Evolutionary conservation across 2,797 vertebrate genomes (phyloP), one percentile per base, ranked within the genome.

Genomic region (Parotocinclus haroldoi): DNA sequence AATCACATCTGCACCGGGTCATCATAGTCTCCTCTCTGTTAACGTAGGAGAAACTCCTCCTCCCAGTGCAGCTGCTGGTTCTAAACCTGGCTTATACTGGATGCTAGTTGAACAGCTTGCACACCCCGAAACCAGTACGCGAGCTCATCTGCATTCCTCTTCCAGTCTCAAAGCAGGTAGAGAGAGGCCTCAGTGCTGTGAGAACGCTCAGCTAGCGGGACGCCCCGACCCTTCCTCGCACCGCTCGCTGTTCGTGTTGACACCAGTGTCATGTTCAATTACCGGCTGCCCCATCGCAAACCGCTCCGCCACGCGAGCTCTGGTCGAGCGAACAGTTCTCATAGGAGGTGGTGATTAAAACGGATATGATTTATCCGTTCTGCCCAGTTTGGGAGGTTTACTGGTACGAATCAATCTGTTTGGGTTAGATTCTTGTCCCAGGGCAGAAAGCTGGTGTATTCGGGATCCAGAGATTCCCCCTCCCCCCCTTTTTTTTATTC

Each of bases 151-250:
- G 27, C 76, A 67, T 80, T 70, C 70, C 71, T 73, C 69, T 70
- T 66, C 51, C 56, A 78, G 51, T 73, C 68, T 71, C 19, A 53
- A 54, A 65, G 61, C 52, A 19, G 69, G 72, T 66, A 44, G 16
- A 65, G 62, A 77, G 69, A 76, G 76, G 71, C 50, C 53, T 64
- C 12, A 64, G 66, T 81, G 80, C 83, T 80, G 82, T 84, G 82
- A 86, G 83, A 88, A 88, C 85, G 86, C 76, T 79, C 76, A 78
- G 74, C 79, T 80, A 74, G 79, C 78, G 66, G 69, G 79, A 80
- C 83, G 80, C 65, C 44, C 75, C 73, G 74, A 81, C 82, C 68
- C 77, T 69, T 74, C 36, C 9, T 83, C 68, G 82, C 74, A 58
- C 78, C 77, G 72, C 82, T 80, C 72, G 84, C 78, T 80, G 79